Evolutionary conservation across 2,797 vertebrate genomes (phyloP).

Genomic region (Myotis daubentonii): DNA sequence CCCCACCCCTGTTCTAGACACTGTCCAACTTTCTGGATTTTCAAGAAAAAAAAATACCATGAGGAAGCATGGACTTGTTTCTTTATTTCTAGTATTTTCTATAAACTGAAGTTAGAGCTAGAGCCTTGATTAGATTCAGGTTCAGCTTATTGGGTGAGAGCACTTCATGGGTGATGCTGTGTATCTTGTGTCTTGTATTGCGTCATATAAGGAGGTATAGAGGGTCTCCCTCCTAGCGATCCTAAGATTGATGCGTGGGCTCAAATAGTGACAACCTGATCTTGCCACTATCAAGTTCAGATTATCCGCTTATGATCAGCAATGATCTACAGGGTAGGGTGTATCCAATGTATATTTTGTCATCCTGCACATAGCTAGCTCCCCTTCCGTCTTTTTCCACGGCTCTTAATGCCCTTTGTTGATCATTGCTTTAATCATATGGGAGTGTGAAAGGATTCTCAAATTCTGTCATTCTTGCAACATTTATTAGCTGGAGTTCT

Average conservation of each 20-base stretch:
- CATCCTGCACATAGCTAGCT: neutral
- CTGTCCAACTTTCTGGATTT: neutral
- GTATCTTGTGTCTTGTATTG: neutral
- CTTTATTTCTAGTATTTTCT: neutral
- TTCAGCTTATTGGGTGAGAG: neutral
- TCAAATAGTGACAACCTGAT: neutral
- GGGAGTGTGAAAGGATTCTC: neutral
- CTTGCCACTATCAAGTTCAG: neutral
- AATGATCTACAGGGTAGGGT: neutral
- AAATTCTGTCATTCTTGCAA: neutral
- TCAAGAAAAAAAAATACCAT: too few species aligned
- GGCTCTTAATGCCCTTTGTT: neutral
- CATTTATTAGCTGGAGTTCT: slow-evolving; percentile 18
- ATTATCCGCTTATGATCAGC: neutral
- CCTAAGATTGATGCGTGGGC: neutral
- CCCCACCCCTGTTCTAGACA: neutral
- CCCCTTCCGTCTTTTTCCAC: neutral
- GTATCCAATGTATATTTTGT: neutral
- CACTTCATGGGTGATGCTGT: neutral
- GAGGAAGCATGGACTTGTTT: neutral
- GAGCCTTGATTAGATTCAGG: neutral
- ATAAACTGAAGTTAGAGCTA: neutral
- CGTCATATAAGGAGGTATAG: neutral
- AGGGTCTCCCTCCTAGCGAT: neutral
- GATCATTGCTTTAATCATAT: neutral